Base-by-base conservation (phyloP, 2,888 invertebrate species). In the Metacarcinus magister region DNA sequence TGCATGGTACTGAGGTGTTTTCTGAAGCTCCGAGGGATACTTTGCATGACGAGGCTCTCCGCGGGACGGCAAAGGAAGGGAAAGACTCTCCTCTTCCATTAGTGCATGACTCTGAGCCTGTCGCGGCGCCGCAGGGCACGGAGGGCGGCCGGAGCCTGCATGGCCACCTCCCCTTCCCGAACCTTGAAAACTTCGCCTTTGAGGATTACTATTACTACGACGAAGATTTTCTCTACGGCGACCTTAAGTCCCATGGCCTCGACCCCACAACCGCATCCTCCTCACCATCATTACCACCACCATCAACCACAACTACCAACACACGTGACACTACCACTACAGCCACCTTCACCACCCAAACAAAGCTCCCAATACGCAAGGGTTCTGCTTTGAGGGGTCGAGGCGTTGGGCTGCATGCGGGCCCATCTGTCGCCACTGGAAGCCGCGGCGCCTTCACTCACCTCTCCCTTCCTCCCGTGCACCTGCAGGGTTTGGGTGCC, bases 201-300 rank as follows among this genome's bases (percentile, higher is more conserved):
- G 94, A 96, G 82, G 92, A 96, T 93, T 96, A 97, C 90, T 94
- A 96, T 93, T 97, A 97, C 95, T 91, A 95, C 94, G 96, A 97
- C 48, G 95, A 97, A 46, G 90, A 91, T 28, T 39, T 43, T 60
- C 48, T 87, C 48, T 28, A 92, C 91, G 94, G 89, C 23, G 95
- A 95, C 39, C 90, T 43, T 82, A 87, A 60, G 19, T 87, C 94
- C 28, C 60, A 89, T 82, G 44, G 54, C 82, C 93, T 93, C 28
- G 93, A 54, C 75, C 60, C 75, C 93, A 90, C 48, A 39, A 91
- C 67, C 94, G 82, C 94, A 91, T 75, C 93, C 93, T 48, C 92
- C 54, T 43, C 82, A 93, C 91, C 92, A 93, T 90, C 96, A 95
- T 91, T 82, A 95, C 96, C 87, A 87, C 95, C 60, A 93, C 93